A percentile compares a stretch with the other conserved stretches of the same genome.
phyloP scores from a whole-genome alignment of 2,888 invertebrate genomes.

The Hololepta plana region DNA sequence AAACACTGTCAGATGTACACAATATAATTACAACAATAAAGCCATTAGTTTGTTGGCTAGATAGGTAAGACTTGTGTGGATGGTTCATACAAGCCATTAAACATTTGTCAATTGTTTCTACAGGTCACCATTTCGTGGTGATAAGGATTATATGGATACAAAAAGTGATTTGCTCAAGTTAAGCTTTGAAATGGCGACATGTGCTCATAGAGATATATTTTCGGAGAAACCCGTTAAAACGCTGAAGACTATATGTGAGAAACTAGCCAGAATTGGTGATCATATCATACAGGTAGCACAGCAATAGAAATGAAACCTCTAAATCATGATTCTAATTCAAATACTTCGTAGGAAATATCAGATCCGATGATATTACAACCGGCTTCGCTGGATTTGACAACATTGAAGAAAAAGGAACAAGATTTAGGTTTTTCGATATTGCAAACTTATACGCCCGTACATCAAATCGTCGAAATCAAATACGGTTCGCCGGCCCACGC shows the following conservation, averaged over 20 bases:
- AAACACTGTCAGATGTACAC: slow-evolving; percentile 71
- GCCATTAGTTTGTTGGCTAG: slow-evolving; percentile 79
- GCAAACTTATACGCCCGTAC: slow-evolving; percentile 64
- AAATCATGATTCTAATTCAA: neutral
- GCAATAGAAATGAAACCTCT: neutral
- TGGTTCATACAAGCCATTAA: neutral
- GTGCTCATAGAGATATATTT: slow-evolving; percentile 80
- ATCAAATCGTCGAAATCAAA: slow-evolving; percentile 76
- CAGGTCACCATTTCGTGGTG: slow-evolving; percentile 40
- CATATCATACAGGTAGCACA: slow-evolving; percentile 59
- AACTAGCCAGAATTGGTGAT: slow-evolving; percentile 64
- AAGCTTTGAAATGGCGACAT: slow-evolving; percentile 73
- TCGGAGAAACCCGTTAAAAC: slow-evolving; percentile 71
- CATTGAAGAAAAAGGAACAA: slow-evolving; percentile 70
- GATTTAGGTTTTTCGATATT: slow-evolving; percentile 82
- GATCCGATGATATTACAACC: slow-evolving; percentile 88
- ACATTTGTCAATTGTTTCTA: slow-evolving; percentile 9
- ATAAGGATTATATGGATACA: slow-evolving; percentile 50
- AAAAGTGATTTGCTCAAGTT: slow-evolving; percentile 56
- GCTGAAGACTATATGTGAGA: slow-evolving; percentile 51
- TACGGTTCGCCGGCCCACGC: slow-evolving; percentile 85
- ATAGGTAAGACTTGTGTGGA: slow-evolving; percentile 36
- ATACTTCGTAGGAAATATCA: slow-evolving; percentile 40
- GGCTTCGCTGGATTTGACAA: slow-evolving; percentile 74
- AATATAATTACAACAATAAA: slow-evolving; percentile 70